Conservation (phyloP, 2,888 invertebrate genomes). For the Galerucella calmariensis region DNA sequence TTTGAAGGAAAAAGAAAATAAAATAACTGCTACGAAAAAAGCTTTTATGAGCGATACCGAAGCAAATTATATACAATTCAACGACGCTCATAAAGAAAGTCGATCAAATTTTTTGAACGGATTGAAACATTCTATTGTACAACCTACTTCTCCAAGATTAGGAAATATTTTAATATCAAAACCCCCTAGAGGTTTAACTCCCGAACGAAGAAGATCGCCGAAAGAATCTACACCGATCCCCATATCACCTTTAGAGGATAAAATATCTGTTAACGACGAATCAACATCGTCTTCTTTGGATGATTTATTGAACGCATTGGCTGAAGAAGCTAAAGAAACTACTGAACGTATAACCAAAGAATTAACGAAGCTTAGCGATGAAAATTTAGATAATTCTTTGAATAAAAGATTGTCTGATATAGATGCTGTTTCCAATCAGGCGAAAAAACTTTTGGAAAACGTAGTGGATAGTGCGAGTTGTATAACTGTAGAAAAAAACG, state of each 20-base stretch:
- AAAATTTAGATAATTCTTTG: slow-evolving; percentile 34
- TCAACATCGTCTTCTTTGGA: slow-evolving; percentile 67
- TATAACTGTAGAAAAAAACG: slow-evolving; percentile 50
- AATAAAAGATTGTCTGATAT: slow-evolving; percentile 57
- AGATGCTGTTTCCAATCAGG: slow-evolving; percentile 65
- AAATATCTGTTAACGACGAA: slow-evolving; percentile 40
- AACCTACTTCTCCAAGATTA: slow-evolving; percentile 43
- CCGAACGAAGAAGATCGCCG: slow-evolving; percentile 51
- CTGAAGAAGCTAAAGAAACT: slow-evolving; percentile 80
- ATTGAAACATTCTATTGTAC: slow-evolving; percentile 49
- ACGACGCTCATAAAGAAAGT: slow-evolving; percentile 61
- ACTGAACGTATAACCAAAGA: slow-evolving; percentile 75
- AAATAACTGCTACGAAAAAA: slow-evolving; percentile 58
- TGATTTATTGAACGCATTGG: slow-evolving; percentile 78
- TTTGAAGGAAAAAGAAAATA: slow-evolving; percentile 62
- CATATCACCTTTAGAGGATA: slow-evolving; percentile 49
- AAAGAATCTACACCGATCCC: slow-evolving; percentile 57
- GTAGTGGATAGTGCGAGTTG: slow-evolving; percentile 60
- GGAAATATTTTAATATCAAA: slow-evolving; percentile 53
- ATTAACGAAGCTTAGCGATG: slow-evolving; percentile 60
- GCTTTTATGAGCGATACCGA: slow-evolving; percentile 64
- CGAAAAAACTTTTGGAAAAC: slow-evolving; percentile 65
- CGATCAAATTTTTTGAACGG: slow-evolving; percentile 59
- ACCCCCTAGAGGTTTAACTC: slow-evolving; percentile 57
- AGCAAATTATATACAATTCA: slow-evolving; percentile 50